Evolutionary conservation across 2,113 vertebrate genomes (phyloP).

Genomic region (Clarias magur): DNA sequence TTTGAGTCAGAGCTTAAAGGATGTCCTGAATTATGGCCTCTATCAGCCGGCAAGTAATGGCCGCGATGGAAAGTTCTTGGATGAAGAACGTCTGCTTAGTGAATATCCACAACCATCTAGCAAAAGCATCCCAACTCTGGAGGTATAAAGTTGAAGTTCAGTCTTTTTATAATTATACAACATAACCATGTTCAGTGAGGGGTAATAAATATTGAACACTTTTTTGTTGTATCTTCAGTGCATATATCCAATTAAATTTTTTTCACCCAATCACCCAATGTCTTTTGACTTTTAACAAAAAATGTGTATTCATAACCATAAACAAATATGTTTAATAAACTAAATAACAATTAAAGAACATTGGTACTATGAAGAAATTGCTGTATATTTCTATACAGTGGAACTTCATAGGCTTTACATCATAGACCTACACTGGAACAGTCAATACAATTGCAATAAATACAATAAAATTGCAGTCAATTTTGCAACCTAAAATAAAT

Average conservation of each 20-base stretch:
- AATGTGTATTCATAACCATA: background rate
- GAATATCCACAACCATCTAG: slow-evolving; percentile 88
- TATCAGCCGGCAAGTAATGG: slow-evolving; percentile 88
- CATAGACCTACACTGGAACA: too few relatives aligned
- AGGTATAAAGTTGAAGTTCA: slow-evolving; percentile 71
- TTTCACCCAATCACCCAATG: background rate
- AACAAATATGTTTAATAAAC: background rate
- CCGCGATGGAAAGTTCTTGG: slow-evolving; percentile 88
- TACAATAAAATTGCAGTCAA: too few relatives aligned
- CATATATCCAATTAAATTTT: background rate
- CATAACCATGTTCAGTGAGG: background rate
- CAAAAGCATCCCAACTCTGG: slow-evolving; percentile 84
- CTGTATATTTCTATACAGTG: too few relatives aligned
- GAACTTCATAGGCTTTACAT: too few relatives aligned
- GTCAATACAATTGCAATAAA: too few relatives aligned
- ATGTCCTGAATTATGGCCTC: slow-evolving; percentile 93
- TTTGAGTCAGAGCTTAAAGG: slow-evolving; percentile 88
- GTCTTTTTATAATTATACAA: background rate
- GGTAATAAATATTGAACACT: background rate
- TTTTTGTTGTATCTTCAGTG: background rate
- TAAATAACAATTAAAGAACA: background rate
- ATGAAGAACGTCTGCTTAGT: slow-evolving; percentile 85
- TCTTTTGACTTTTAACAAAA: background rate
- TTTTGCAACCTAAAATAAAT: too few relatives aligned
- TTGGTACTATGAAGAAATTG: too few relatives aligned